phyloP scores from a whole-genome alignment of 2,113 vertebrate genomes.

The Limanda limanda region DNA sequence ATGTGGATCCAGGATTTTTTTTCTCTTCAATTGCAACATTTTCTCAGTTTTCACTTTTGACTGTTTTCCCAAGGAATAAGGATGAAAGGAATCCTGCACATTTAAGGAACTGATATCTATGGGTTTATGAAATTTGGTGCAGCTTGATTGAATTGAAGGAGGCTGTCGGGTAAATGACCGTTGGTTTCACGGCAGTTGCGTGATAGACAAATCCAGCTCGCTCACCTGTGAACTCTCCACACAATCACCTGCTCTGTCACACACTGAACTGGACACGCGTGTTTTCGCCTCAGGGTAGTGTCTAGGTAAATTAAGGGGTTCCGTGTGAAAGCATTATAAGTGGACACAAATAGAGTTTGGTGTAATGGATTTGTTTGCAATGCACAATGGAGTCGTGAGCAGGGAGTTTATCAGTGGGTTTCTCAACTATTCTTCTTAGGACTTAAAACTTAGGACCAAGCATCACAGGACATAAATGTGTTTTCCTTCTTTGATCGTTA shows the following conservation, averaged over 20 bases:
- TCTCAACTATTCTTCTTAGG: neutral
- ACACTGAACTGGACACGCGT: neutral
- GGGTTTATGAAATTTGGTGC: too few relatives aligned
- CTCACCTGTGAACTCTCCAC: neutral
- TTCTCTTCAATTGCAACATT: too few relatives aligned
- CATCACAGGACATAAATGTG: neutral
- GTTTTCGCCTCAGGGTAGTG: neutral
- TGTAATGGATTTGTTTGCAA: neutral
- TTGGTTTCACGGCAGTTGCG: too few relatives aligned
- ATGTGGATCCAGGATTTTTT: too few relatives aligned
- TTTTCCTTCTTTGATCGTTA: neutral
- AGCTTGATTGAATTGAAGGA: too few relatives aligned
- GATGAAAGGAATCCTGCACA: too few relatives aligned
- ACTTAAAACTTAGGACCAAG: neutral
- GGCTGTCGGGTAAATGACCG: too few relatives aligned
- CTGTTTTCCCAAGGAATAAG: too few relatives aligned
- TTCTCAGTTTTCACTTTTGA: too few relatives aligned
- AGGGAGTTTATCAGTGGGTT: neutral
- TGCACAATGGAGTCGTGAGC: too few relatives aligned
- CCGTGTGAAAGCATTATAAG: neutral
- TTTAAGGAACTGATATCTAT: too few relatives aligned
- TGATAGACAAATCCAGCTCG: neutral
- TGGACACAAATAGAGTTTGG: neutral
- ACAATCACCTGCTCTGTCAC: neutral
- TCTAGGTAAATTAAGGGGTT: neutral